Conservation (phyloP, 2,797 vertebrate genomes). For the Yasuhikotakia modesta region DNA sequence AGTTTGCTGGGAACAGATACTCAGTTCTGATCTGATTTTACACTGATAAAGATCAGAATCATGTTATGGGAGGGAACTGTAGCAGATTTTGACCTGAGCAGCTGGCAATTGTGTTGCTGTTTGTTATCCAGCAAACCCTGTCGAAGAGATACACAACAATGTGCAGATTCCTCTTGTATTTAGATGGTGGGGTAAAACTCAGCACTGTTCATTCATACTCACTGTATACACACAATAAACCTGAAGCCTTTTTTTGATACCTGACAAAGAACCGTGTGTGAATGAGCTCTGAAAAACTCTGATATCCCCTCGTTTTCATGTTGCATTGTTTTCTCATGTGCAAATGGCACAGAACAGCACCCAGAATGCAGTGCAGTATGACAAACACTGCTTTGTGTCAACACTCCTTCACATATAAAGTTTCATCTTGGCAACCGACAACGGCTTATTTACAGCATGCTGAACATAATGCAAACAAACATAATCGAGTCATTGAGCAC, state of each 20-base stretch:
- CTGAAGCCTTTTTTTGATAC: no score
- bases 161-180: conserved; percentile 29
- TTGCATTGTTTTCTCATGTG: conserved; percentile 18
- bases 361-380: neutral
- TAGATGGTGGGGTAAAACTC: conserved; percentile 40
- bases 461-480: conserved; percentile 71
- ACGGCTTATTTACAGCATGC: conserved; percentile 70
- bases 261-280: neutral
- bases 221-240: no score
- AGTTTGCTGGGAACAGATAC: no score
- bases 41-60: no score
- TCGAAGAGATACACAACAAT: conserved; percentile 27
- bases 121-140: no score
- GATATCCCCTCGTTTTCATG: no score
- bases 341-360: conserved; percentile 9
- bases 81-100: no score
- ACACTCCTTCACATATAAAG: conserved; percentile 52
- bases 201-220: conserved; percentile 38
- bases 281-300: conserved; percentile 23
- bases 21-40: no score
- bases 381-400: conserved; percentile 13
- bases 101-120: no score
- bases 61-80: no score
- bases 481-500: conserved; percentile 75
- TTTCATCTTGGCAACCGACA: conserved; percentile 55